Conservation (phyloP, 2,113 vertebrate species). For the Fulica atra region DNA sequence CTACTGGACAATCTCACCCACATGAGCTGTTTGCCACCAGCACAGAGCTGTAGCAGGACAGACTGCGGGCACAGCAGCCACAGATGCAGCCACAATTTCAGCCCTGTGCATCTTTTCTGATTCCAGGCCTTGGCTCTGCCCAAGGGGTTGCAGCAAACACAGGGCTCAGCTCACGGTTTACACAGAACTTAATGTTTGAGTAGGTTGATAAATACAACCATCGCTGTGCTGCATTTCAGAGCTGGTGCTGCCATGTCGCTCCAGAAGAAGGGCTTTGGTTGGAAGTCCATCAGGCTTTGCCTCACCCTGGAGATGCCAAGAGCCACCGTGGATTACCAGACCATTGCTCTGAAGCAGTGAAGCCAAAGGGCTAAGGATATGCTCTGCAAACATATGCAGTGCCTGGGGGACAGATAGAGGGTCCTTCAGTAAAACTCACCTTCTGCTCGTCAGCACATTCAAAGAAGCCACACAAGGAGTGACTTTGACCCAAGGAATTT, state of each 20-base stretch:
- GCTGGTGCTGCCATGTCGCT: not conserved
- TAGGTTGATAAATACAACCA: fast-evolving
- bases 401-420: too few species aligned
- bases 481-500: not conserved
- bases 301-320: not conserved
- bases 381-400: not conserved
- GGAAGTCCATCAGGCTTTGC: not conserved
- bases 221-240: not conserved
- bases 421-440: not conserved
- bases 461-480: not conserved
- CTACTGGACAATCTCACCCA: not conserved
- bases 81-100: not conserved
- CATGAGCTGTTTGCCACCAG: not conserved
- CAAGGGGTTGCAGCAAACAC: not conserved
- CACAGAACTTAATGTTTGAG: fast-evolving
- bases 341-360: not conserved
- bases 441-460: not conserved
- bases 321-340: not conserved
- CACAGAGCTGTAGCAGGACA: not conserved
- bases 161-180: not conserved
- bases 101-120: not conserved
- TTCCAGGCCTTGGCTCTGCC: not conserved
- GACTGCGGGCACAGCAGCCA: not conserved
- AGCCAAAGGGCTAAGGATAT: not conserved
- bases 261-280: not conserved